Base-by-base conservation (phyloP, 2,797 vertebrate genomes). In the Allobates femoralis region DNA sequence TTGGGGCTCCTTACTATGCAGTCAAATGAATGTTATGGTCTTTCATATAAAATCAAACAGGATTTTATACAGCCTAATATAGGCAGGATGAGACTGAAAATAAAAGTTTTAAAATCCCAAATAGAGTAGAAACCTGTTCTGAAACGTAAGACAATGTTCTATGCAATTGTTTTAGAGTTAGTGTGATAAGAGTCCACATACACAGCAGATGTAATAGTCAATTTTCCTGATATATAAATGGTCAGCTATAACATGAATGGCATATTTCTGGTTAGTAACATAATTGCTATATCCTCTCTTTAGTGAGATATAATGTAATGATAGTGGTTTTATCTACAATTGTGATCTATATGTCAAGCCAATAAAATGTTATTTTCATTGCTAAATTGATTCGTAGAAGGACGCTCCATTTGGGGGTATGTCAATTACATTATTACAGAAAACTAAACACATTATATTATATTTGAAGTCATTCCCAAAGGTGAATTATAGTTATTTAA, bases 301-400 rank as follows among this genome's bases (percentile, higher is more conserved):
- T 26, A 12, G 58, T 28, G 58, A 12, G 2, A 3, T 41, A 37
- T 23, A 71, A 37, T 71, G 34, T 23, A 12, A 37, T 71, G 19
- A 41, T 37, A 37, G 34, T 23, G 34, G 67, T 71, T 12, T 41
- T 23, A 71, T 37, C 30, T 79, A 26, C 55, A 79, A 15, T 26
- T 51, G 28, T 67, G 3, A 67, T 50, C 37, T 67, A 67, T 28
- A 66, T 11, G n/a, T 28, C n/a, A 66, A 21, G 7, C 3, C 16
- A 53, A 69, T 71, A 34, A 71, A 69, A 55, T 71, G 50, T 71
- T 69, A 67, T 55, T 55, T 67, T 55, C 34, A 26, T 30, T 55
- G 23, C 11, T 51, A 67, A 62, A 46, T 19, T 64, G 41, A 46
- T 46, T 12, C 10, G 46, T 21, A 23, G 46, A 10, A 46, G 10